phyloP scores from a whole-genome alignment of 2,113 vertebrate genomes.

The Baryphthengus martii region DNA sequence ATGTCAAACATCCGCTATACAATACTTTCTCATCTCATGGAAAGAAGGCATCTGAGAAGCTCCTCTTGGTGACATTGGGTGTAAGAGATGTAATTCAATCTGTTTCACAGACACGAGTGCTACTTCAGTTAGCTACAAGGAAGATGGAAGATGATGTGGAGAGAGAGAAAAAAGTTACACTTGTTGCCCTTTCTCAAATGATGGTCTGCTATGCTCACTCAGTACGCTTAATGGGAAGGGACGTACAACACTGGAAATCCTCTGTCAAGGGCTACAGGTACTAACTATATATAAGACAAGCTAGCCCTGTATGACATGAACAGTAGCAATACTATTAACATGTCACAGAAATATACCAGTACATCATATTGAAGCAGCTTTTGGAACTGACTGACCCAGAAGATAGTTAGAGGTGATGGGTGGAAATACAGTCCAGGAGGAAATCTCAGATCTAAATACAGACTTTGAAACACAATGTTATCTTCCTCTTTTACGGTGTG shows the following conservation, averaged over 20 bases:
- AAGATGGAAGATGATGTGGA: neutral
- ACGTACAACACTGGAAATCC: neutral
- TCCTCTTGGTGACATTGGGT: neutral
- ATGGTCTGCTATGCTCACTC: neutral
- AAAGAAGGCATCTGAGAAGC: neutral
- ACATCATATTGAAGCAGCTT: neutral
- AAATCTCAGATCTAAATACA: neutral
- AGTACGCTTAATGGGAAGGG: neutral
- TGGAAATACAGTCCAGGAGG: neutral
- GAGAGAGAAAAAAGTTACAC: neutral
- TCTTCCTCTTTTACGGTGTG: neutral
- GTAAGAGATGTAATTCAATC: neutral
- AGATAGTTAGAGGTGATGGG: neutral
- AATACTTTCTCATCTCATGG: neutral
- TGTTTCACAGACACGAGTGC: neutral
- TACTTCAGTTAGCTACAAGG: neutral
- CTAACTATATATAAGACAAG: neutral
- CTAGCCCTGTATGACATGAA: neutral
- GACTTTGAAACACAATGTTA: neutral
- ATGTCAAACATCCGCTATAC: conserved; percentile 1
- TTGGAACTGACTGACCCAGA: neutral
- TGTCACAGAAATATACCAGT: neutral
- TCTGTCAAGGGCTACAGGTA: neutral
- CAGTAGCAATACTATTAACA: neutral
- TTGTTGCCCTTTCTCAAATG: neutral